These are phyloP conservation scores for Boloria euphrosyne DNA, from an alignment of 2,888 invertebrate genomes.

Conservation along the genomic window DNA sequence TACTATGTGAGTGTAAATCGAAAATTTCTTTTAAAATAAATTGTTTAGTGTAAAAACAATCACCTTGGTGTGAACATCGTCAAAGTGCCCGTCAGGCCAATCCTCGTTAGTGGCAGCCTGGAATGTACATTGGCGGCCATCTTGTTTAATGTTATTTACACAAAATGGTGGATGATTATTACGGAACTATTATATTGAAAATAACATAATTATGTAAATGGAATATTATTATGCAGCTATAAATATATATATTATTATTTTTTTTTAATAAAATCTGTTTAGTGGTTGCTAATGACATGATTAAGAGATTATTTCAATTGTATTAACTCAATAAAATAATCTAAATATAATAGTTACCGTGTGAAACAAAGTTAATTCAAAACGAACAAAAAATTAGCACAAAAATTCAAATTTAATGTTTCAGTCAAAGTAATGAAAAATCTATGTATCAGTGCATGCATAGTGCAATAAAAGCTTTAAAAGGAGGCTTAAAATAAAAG, in stretches of 20 bases:
- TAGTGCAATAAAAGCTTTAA: slow-evolving; percentile 30
- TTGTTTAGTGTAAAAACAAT: slow-evolving; percentile 53
- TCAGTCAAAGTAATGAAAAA: neutral
- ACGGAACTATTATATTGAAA: slow-evolving; percentile 34
- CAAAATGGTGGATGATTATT: slow-evolving; percentile 55
- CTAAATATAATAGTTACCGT: slow-evolving; percentile 33
- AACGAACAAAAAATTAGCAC: slow-evolving; percentile 14
- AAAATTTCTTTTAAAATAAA: slow-evolving; percentile 33
- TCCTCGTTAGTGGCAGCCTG: slow-evolving; percentile 75
- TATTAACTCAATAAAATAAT: slow-evolving; percentile 24
- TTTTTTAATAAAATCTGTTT: neutral
- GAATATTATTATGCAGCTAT: too few relatives aligned
- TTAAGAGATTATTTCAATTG: slow-evolving; percentile 22
- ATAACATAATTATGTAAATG: neutral
- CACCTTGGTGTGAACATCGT: slow-evolving; percentile 79
- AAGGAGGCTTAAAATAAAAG: slow-evolving; percentile 50
- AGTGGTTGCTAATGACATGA: neutral
- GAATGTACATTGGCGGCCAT: slow-evolving; percentile 64
- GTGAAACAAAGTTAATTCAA: slow-evolving; percentile 18
- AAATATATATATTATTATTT: too few relatives aligned
- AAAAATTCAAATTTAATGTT: slow-evolving; percentile 11
- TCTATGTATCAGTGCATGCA: slow-evolving; percentile 16
- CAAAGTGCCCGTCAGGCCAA: slow-evolving; percentile 73
- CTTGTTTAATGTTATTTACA: slow-evolving; percentile 75
- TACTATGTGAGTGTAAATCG: slow-evolving; percentile 33